Base-by-base conservation (phyloP, 2,797 vertebrate genomes). In the Pogoniulus pusillus region DNA sequence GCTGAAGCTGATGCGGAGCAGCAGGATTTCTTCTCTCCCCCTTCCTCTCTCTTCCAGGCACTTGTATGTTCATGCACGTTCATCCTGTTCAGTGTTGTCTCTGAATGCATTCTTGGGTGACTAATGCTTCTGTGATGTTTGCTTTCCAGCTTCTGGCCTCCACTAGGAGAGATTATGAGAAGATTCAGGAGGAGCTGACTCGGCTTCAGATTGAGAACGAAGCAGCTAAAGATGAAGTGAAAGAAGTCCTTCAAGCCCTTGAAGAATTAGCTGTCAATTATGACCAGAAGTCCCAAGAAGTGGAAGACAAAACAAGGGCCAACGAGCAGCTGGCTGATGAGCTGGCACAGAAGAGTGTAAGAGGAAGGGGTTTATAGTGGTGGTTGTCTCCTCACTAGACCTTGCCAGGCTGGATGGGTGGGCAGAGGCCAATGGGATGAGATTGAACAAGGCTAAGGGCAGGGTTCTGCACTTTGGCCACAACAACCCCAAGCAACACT, bases 251-350 rank as follows among this genome's bases (percentile, higher is more conserved):
- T 22, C 99, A 99, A 95, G 99, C 99, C 4, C 97, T 99, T 93
- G 99, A 99, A 89, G 99, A 99, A 96, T 98, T 99, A 19, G 99
- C 99, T 6, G 98, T 99, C 89, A 99, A 99, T 95, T 99, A 99
- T 1, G 99, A 99, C 97, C 99, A 99, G 97, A 99, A 99, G 95
- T 99, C 98, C 84, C 98, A 99, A 83, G 98, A 99, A 93, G 98
- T 98, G 78, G 98, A 99, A 95, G 98, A 98, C 92, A 99, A 98
- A 97, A 98, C 97, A 70, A 97, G 96, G 81, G 96, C 97, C 96
- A 99, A 98, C 12, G 97, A 98, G 39, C 98, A 98, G 96, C 97
- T 99, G 93, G 97, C 97, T 0, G 98, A 99, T 8, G 99, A 99
- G 94, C 98, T 99, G 23, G 96, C 98, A 4, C 98, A 98, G 94